phyloP scores from a whole-genome alignment of 2,797 vertebrate genomes.

The Chloroceryle amazona region DNA sequence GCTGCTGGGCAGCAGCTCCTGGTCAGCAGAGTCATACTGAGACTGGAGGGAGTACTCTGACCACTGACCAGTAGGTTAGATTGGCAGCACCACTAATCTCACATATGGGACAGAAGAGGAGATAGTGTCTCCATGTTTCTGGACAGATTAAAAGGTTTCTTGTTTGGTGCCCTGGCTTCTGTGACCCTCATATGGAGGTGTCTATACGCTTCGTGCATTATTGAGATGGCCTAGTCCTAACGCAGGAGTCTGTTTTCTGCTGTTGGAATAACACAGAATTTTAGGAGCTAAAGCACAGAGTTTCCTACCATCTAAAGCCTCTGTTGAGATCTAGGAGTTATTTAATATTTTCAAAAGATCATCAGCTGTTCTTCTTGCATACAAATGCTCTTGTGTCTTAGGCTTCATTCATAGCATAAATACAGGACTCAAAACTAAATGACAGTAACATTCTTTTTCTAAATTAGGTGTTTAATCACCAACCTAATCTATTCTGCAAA shows the following conservation, averaged over 20 bases:
- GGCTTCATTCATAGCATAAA: conserved; percentile 17
- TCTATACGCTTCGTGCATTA: background rate
- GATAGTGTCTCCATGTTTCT: background rate
- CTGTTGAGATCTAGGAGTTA: background rate
- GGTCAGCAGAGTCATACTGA: background rate
- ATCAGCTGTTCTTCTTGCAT: background rate
- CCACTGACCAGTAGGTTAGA: background rate
- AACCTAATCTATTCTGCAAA: background rate
- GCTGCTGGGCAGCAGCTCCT: background rate
- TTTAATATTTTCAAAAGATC: background rate
- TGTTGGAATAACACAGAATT: background rate
- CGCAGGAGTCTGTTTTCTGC: background rate
- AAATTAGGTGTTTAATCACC: background rate
- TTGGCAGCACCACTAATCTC: background rate
- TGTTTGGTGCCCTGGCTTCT: background rate
- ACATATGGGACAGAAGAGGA: fast-evolving
- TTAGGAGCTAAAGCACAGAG: background rate
- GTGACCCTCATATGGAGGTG: background rate
- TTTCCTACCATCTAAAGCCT: background rate
- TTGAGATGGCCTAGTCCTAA: background rate
- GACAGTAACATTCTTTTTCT: background rate
- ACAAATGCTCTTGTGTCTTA: background rate
- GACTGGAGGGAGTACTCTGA: background rate
- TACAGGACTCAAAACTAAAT: background rate
- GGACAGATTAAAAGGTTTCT: background rate